These are phyloP conservation scores for Pao palembangensis DNA, from an alignment of 2,113 vertebrate species.

Conservation along the genomic window DNA sequence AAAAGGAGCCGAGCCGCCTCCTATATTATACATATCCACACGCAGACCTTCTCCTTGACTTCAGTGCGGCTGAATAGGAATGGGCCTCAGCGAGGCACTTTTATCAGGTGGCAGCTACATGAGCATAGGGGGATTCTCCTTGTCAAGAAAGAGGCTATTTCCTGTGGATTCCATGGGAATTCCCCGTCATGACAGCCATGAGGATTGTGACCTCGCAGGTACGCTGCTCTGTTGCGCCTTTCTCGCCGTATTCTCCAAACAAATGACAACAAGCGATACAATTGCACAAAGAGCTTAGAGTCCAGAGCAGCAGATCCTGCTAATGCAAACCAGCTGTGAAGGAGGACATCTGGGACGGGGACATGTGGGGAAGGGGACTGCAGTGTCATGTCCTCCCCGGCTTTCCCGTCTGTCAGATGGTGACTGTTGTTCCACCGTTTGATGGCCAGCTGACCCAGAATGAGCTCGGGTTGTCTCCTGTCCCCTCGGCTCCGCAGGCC, in stretches of 20 bases:
- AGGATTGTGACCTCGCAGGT: slow-evolving; percentile 10
- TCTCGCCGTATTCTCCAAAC: neutral
- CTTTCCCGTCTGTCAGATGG: slow-evolving; percentile 16
- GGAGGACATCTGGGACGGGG: neutral
- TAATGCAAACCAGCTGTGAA: neutral
- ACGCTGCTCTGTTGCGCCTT: neutral
- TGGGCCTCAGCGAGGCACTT: slow-evolving; percentile 56
- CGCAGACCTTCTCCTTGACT: slow-evolving; percentile 55
- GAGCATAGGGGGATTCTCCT: slow-evolving; percentile 40
- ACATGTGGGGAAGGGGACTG: slow-evolving; percentile 1
- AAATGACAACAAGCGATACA: slow-evolving; percentile 1
- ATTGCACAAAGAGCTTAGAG: neutral
- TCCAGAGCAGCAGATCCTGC: neutral
- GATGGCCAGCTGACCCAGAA: slow-evolving; percentile 41
- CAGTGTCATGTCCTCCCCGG: neutral
- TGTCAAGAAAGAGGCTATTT: slow-evolving; percentile 37
- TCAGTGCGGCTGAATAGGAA: slow-evolving; percentile 59
- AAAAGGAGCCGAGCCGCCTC: slow-evolving; percentile 57
- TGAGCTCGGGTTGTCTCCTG: slow-evolving; percentile 24
- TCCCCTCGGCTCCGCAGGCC: slow-evolving; percentile 16
- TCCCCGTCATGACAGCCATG: slow-evolving; percentile 13
- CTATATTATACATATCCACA: slow-evolving; percentile 43
- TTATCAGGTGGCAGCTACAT: slow-evolving; percentile 51
- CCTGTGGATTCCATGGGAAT: slow-evolving; percentile 34
- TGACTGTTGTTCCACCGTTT: slow-evolving; percentile 31